phyloP scores from a whole-genome alignment of 2,113 vertebrate genomes.

The Hippocampus comes region DNA sequence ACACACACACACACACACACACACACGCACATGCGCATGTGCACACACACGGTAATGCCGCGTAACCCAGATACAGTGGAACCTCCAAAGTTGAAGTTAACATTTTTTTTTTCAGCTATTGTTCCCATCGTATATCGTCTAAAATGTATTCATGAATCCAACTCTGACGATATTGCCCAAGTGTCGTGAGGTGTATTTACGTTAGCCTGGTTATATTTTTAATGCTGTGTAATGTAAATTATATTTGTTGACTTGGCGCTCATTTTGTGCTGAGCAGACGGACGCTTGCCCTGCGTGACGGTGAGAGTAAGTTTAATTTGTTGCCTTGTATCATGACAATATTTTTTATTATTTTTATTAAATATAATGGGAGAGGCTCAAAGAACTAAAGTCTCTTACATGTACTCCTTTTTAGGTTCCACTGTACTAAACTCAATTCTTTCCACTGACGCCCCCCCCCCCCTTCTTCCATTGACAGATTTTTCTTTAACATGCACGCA shows the following conservation, averaged over 20 bases:
- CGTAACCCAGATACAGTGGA: slow-evolving; percentile 36
- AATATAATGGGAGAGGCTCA: background rate
- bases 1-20: background rate
- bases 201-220: background rate
- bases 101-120: background rate
- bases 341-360: background rate
- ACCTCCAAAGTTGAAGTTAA: background rate
- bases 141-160: background rate
- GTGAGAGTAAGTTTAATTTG: background rate
- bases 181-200: background rate
- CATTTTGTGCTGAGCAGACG: background rate
- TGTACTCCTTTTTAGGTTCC: background rate
- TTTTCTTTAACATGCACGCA: slow-evolving; percentile 76
- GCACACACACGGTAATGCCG: background rate
- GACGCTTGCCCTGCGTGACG: background rate
- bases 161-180: background rate
- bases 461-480: slow-evolving; percentile 52
- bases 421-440: slow-evolving; percentile 10
- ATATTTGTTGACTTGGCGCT: background rate
- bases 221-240: background rate
- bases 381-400: no score
- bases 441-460: slow-evolving; percentile 10
- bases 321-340: background rate
- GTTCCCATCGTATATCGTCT: background rate
- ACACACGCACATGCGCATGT: no score